Base-by-base conservation (phyloP, 2,888 invertebrate genomes). In the Corbicula japonica region DNA sequence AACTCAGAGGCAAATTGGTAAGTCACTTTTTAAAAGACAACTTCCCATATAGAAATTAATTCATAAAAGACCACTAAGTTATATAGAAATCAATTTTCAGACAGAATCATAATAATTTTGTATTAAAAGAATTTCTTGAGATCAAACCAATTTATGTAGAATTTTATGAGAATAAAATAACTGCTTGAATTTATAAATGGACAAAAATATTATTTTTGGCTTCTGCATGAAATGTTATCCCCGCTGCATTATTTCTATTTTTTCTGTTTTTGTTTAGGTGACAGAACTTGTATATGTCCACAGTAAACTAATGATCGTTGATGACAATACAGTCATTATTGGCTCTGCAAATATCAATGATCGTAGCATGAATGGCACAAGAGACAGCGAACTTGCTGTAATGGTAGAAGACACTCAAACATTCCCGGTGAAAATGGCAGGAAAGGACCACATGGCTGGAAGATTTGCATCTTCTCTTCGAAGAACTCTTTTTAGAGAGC, bases 341-440 rank as follows among this genome's bases (percentile, higher is more conserved):
- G 99, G 99, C 23, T 99, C 98, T 5, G 99, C 99, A 0, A 99
- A 99, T 92, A 98, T 99, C 87, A 99, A 99, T 92, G 99, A 99
- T 93, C 95, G 99, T 65, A 98, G 98, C 71, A 95, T 99, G 95
- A 95, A 98, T 68, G 99, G 99, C 0, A 97, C 96, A 79, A 95
- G 99, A 84, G 99, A 99, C 92, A 98, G 98, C 0, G 99, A 99
- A 84, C 86, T 94, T 6, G 98, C 98, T 2, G 96, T 98, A 21
- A 94, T 98, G 52, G 95, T 98, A 68, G 96, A 97, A 71, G 95
- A 98, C 96, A 91, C 90, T 1, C 91, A 94, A 70, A 90, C 88
- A 69, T 87, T 88, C 5, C 74, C 81, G 86, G 93, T 91, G 95
- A 96, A 56, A 21, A 97, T 99, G 97, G 96, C 97, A 93, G 97